A percentile compares a stretch with the other conserved stretches of the same genome.
phyloP scores from a whole-genome alignment of 2,888 invertebrate species.

The Blastobasis adustella region DNA sequence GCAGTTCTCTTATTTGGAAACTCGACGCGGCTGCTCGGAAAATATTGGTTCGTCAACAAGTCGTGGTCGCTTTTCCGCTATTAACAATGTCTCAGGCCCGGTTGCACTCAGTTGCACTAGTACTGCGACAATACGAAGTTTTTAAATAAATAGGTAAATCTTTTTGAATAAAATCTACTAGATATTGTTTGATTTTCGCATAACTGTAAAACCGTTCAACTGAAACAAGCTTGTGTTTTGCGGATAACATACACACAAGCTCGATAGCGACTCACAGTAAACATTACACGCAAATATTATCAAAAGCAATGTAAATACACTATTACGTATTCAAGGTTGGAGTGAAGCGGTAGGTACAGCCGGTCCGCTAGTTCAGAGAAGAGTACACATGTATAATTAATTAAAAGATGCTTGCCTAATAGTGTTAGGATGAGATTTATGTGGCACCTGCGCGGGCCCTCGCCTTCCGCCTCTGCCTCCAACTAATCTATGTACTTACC shows the following conservation, averaged over 20 bases:
- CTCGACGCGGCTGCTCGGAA: background rate
- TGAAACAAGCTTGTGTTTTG: no score
- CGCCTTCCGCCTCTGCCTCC: slow-evolving; percentile 7
- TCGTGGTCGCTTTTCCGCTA: background rate
- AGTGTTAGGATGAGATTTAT: slow-evolving; percentile 28
- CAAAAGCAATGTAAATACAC: no score
- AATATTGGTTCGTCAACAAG: slow-evolving; percentile 1
- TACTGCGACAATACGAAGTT: no score
- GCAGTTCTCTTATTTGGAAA: slow-evolving; percentile 4
- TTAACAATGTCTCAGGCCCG: background rate
- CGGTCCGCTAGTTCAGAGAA: background rate
- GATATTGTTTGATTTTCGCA: no score
- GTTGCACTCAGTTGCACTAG: background rate
- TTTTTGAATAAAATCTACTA: no score
- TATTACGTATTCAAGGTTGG: background rate
- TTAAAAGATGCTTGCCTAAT: slow-evolving; percentile 25
- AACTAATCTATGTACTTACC: background rate
- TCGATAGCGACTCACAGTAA: no score
- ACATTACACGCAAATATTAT: no score
- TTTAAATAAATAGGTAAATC: no score
- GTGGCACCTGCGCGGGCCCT: slow-evolving; percentile 18
- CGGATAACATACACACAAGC: no score
- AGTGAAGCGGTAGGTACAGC: background rate
- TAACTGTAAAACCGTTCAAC: no score
- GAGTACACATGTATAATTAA: slow-evolving; percentile 21